Conservation (phyloP, 2,797 vertebrate genomes). For the Simalia tracyae region DNA sequence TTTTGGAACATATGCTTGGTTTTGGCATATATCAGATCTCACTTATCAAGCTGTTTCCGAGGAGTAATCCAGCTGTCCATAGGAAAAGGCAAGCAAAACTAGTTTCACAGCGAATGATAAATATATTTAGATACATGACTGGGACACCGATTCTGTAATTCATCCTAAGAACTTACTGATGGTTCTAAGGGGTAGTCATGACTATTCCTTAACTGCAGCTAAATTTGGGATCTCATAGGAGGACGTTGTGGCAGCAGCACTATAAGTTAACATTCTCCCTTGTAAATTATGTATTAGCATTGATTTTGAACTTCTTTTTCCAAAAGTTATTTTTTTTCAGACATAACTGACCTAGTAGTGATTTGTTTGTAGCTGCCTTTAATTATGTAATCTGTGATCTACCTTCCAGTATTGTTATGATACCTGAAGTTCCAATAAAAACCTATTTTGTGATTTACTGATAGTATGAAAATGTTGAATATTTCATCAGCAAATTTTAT, state of each 20-base stretch:
- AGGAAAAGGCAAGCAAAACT: constrained; percentile 35
- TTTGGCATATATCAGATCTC: constrained; percentile 46
- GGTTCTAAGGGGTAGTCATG: not conserved
- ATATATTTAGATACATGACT: not conserved
- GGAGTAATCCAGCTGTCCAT: constrained; percentile 18
- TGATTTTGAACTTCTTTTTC: not conserved
- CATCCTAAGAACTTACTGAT: not conserved
- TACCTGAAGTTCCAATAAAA: not conserved
- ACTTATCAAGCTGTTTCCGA: constrained; percentile 26
- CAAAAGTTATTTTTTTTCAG: not conserved
- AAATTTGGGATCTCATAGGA: not conserved
- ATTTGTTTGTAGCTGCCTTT: not conserved
- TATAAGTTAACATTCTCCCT: not conserved
- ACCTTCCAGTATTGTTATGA: not conserved
- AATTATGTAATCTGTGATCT: not conserved
- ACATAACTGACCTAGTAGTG: not conserved
- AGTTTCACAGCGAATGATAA: not conserved
- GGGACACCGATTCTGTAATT: not conserved
- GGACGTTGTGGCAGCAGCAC: not conserved
- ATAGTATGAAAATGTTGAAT: not conserved
- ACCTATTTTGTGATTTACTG: not conserved
- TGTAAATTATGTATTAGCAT: not conserved
- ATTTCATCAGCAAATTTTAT: not conserved
- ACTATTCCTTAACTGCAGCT: not conserved
- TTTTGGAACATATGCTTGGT: constrained; percentile 58